Evolutionary conservation across 2,797 vertebrate genomes (phyloP).

Genomic region (Cynopterus sphinx): DNA sequence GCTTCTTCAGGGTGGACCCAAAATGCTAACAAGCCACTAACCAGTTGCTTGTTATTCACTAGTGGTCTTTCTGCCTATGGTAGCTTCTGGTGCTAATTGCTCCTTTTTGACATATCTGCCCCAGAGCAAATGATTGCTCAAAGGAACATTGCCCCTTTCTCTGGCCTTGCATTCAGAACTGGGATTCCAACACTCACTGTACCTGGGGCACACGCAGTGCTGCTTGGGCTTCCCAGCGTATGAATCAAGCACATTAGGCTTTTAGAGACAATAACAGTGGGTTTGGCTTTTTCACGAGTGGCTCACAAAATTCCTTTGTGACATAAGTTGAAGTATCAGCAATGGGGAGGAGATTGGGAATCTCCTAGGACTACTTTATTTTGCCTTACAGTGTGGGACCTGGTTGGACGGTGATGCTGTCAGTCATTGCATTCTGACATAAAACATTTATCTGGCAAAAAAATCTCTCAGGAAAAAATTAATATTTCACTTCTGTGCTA

Average conservation of each 20-base stretch:
- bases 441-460: conserved; percentile 38
- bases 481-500: background rate
- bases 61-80: background rate
- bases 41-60: background rate
- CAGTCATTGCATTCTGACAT: background rate
- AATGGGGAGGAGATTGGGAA: conserved; percentile 15
- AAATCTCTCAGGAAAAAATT: conserved; percentile 38
- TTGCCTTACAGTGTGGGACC: conserved; percentile 39
- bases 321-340: background rate
- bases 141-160: background rate
- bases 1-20: background rate
- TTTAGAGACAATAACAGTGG: background rate
- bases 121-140: background rate
- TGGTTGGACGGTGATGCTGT: background rate
- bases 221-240: fast-evolving
- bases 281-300: background rate
- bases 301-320: conserved; percentile 15
- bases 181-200: background rate
- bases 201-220: background rate
- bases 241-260: background rate
- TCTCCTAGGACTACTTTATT: background rate
- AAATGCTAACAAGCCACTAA: background rate
- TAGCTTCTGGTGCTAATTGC: background rate
- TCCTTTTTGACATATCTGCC: background rate
- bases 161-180: background rate